Evolutionary conservation across 35 echinoderm and acorn worm species (phyloP).

Genomic region (Amphiura filiformis): DNA sequence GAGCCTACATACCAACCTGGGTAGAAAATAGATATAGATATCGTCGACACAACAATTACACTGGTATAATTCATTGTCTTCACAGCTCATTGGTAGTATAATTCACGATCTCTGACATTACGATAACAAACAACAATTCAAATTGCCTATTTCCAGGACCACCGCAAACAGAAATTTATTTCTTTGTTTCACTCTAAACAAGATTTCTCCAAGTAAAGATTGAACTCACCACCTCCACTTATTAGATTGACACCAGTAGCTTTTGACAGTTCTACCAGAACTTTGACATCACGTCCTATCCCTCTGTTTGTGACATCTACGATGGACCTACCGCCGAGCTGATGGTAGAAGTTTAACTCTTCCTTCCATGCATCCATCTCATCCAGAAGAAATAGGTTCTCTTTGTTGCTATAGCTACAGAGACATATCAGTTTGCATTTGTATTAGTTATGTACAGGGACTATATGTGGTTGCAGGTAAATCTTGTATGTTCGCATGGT

Average conservation of each 20-base stretch:
- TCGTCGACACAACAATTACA: background rate
- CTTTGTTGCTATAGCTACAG: conserved; percentile 18
- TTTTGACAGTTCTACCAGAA: conserved; percentile 37
- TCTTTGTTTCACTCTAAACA: too few species aligned
- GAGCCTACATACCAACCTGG: conserved; percentile 44
- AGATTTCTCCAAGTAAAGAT: too few species aligned
- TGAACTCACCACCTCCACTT: conserved; percentile 18
- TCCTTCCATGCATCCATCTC: conserved; percentile 26
- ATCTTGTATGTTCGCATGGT: too few species aligned
- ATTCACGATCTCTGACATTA: too few species aligned
- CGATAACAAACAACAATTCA: too few species aligned
- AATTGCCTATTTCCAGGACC: too few species aligned
- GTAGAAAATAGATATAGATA: background rate
- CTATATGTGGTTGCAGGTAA: background rate
- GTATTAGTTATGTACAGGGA: conserved; percentile 32
- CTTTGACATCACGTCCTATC: conserved; percentile 39
- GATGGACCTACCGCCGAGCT: conserved; percentile 32
- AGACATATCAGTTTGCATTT: conserved; percentile 31
- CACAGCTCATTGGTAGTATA: too few species aligned
- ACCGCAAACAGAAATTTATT: too few species aligned
- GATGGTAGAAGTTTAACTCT: conserved; percentile 42
- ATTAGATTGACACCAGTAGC: conserved; percentile 38
- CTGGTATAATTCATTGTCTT: too few species aligned
- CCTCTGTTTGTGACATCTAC: conserved; percentile 41
- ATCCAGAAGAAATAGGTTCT: conserved; percentile 12